Evolutionary conservation across 2,888 invertebrate species (phyloP).

Genomic region (Leucozona laternaria): DNA sequence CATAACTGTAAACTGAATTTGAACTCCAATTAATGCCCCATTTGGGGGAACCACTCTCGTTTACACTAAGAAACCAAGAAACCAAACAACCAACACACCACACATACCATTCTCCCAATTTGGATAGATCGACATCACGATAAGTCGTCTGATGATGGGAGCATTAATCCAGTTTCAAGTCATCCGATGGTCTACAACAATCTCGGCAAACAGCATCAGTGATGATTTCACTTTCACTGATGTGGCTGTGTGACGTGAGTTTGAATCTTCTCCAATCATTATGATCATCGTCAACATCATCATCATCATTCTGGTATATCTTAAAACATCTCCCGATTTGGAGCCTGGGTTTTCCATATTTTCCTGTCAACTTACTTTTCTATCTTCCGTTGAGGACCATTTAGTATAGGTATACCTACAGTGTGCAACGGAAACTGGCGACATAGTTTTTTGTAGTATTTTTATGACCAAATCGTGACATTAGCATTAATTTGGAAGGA

Average conservation of each 20-base stretch:
- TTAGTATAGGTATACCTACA: neutral
- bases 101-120: slow-evolving; percentile 47
- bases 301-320: neutral
- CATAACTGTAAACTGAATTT: slow-evolving; percentile 33
- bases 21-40: slow-evolving; percentile 51
- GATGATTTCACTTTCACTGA: slow-evolving; percentile 65
- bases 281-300: neutral
- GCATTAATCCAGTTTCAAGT: slow-evolving; percentile 56
- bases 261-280: neutral
- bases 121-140: slow-evolving; percentile 57
- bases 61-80: slow-evolving; percentile 9
- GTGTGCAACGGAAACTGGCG: slow-evolving; percentile 43
- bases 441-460: slow-evolving; percentile 43
- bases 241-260: slow-evolving; percentile 32
- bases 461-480: slow-evolving; percentile 61
- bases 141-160: neutral
- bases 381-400: slow-evolving; percentile 12
- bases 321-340: neutral
- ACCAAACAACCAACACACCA: neutral
- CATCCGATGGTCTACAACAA: slow-evolving; percentile 50
- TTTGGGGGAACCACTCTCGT: slow-evolving; percentile 50
- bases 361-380: slow-evolving; percentile 29
- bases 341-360: slow-evolving; percentile 19
- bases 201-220: slow-evolving; percentile 13
- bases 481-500: slow-evolving; percentile 62